Conservation (phyloP, 2,888 invertebrate species). For the Parelbella ahira region DNA sequence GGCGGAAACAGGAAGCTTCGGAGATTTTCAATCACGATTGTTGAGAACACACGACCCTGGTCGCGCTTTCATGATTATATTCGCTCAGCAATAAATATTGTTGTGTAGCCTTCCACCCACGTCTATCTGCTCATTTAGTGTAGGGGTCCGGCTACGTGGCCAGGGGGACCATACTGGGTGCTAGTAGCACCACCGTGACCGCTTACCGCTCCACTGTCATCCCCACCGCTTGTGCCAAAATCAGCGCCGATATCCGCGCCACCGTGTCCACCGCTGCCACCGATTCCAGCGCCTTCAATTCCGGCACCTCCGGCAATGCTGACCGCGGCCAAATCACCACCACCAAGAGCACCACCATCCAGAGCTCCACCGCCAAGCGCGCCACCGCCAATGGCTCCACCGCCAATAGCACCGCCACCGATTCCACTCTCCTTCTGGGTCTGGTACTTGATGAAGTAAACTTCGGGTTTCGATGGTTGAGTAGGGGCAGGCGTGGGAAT, state of each 20-base stretch:
- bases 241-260: conserved; percentile 53
- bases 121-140: conserved; percentile 52
- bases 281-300: conserved; percentile 38
- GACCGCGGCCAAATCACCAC: conserved; percentile 38
- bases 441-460: conserved; percentile 93
- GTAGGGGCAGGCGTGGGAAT: conserved; percentile 89
- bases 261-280: conserved; percentile 48
- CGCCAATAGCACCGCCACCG: conserved; percentile 52
- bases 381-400: conserved; percentile 50
- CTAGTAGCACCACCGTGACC: conserved; percentile 64
- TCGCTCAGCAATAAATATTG: conserved; percentile 52
- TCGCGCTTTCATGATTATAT: conserved; percentile 32
- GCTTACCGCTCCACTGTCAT: conserved; percentile 40
- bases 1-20: conserved; percentile 31
- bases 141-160: conserved; percentile 72
- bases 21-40: conserved; percentile 24
- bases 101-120: conserved; percentile 51
- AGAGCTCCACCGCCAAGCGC: conserved; percentile 46
- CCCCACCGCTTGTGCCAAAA: conserved; percentile 55
- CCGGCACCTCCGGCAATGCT: conserved; percentile 45
- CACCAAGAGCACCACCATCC: conserved; percentile 43
- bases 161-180: conserved; percentile 76
- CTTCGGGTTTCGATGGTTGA: conserved; percentile 93
- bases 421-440: conserved; percentile 81
- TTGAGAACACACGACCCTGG: conserved; percentile 10